phyloP scores from a whole-genome alignment of 2,888 invertebrate genomes.

The Tetanocera ferruginea region DNA sequence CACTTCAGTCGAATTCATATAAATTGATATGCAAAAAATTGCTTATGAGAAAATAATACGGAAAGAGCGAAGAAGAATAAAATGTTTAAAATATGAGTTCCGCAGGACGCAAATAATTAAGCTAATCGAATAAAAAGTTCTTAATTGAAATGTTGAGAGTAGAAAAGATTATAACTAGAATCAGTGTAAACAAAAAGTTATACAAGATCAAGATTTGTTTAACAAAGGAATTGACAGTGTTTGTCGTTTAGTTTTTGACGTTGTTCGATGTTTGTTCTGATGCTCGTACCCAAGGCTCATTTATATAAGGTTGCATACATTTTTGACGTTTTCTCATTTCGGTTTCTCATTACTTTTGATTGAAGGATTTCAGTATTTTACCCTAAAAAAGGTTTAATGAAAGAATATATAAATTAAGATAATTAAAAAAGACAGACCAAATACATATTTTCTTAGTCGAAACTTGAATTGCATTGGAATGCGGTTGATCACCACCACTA shows the following conservation, averaged over 20 bases:
- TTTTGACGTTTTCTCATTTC: no score
- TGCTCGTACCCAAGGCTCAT: not conserved
- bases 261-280: slow-evolving; percentile 13
- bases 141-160: not conserved
- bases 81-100: not conserved
- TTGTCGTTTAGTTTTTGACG: not conserved
- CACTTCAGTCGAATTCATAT: not conserved
- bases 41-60: not conserved
- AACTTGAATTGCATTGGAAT: no score
- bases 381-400: no score
- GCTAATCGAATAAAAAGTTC: slow-evolving; percentile 14
- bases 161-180: not conserved
- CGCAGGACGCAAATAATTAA: not conserved
- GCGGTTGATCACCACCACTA: no score
- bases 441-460: no score
- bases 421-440: no score
- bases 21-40: slow-evolving; percentile 1
- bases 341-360: no score
- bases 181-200: not conserved
- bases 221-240: not conserved
- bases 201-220: not conserved
- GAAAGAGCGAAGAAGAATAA: not conserved
- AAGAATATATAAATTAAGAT: no score
- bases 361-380: no score
- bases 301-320: no score